These are phyloP conservation scores for Melitaea athalia DNA, from an alignment of 2,888 invertebrate species.

Conservation along the genomic window DNA sequence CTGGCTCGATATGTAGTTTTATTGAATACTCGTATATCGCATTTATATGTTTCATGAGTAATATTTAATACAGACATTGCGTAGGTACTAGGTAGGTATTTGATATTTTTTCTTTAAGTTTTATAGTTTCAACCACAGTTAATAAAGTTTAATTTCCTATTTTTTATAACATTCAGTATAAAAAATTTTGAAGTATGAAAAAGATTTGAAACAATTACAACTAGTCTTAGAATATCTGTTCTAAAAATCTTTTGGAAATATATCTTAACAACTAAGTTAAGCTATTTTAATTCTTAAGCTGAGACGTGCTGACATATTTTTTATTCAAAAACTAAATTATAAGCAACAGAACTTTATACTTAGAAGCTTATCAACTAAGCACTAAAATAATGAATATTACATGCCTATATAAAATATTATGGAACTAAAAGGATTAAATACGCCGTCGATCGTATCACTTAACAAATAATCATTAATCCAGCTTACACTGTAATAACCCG, in stretches of 20 bases:
- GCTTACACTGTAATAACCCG: conserved; percentile 73
- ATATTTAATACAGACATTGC: not conserved
- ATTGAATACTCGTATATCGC: conserved; percentile 21
- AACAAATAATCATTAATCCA: conserved; percentile 77
- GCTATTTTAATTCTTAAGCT: not conserved
- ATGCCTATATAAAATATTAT: conserved; percentile 26
- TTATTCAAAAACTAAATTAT: not conserved
- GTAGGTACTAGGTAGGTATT: not conserved
- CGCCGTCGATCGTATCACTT: conserved; percentile 57
- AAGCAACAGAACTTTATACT: not conserved
- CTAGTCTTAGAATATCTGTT: too few species aligned
- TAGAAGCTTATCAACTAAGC: conserved; percentile 6
- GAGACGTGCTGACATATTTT: not conserved
- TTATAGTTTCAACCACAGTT: not conserved
- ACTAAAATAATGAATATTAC: conserved; percentile 15
- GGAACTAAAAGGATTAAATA: conserved; percentile 48
- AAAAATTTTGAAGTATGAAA: not conserved
- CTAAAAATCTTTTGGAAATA: not conserved
- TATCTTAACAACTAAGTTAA: not conserved
- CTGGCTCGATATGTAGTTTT: conserved; percentile 29
- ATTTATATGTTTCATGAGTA: not conserved
- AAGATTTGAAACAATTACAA: not conserved
- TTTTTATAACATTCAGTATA: too few species aligned
- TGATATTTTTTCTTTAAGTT: not conserved
- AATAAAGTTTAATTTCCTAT: not conserved